Conservation (phyloP, 1,140 invertebrate genomes). For the Adelges cooleyi region DNA sequence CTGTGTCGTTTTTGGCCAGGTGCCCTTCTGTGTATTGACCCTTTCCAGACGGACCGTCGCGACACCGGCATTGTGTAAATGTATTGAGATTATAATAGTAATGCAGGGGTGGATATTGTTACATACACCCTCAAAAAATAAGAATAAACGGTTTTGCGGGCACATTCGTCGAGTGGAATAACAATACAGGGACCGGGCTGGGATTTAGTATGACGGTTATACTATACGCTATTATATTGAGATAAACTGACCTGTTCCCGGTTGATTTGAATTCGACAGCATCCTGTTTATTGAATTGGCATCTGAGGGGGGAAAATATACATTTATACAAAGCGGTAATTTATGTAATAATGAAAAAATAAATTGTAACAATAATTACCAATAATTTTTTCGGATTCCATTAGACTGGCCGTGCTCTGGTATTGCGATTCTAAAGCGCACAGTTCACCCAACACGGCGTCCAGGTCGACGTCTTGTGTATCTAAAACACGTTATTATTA, state of each 20-base stretch:
- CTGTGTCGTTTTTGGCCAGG: conserved; percentile 1
- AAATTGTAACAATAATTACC: conserved; percentile 27
- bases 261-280: conserved; percentile 12
- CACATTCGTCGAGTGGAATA: too few relatives aligned
- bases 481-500: conserved; percentile 44
- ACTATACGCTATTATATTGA: too few relatives aligned
- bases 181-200: too few relatives aligned
- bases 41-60: conserved; percentile 12
- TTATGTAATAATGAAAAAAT: not conserved
- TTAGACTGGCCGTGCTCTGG: conserved; percentile 41
- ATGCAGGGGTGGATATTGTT: not conserved
- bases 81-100: not conserved
- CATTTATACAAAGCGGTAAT: not conserved
- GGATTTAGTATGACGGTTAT: too few relatives aligned
- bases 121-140: too few relatives aligned
- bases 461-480: conserved; percentile 87
- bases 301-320: conserved; percentile 38
- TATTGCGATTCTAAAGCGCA: conserved; percentile 76
- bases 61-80: too few relatives aligned
- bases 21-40: conserved; percentile 21
- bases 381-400: conserved; percentile 38
- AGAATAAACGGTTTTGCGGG: too few relatives aligned
- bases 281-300: conserved; percentile 35
- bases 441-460: conserved; percentile 87
- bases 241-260: conserved; percentile 4